Percentiles rank a stretch among this genome's conserved stretches.
phyloP scores from a whole-genome alignment of 1,140 invertebrate genomes.

The Drosophila rhopaloa region DNA sequence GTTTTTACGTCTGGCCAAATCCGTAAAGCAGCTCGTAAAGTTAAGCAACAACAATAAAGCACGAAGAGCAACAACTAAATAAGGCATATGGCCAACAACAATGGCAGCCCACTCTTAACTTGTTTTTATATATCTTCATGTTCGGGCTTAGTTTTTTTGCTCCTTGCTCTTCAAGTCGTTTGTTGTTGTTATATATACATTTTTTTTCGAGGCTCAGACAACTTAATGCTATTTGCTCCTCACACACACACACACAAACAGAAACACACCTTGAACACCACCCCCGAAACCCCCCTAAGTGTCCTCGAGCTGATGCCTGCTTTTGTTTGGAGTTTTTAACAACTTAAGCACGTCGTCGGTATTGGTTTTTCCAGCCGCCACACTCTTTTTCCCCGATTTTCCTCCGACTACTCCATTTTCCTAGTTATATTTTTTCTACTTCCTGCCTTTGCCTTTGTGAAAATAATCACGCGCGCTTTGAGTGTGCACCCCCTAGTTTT shows the following conservation, averaged over 20 bases:
- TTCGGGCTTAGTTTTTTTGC: conserved; percentile 45
- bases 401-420: conserved; percentile 10
- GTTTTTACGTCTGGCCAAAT: conserved; percentile 79
- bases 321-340: conserved; percentile 81
- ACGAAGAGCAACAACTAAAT: conserved; percentile 75
- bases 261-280: conserved; percentile 10
- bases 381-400: conserved; percentile 38
- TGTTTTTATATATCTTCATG: conserved; percentile 51
- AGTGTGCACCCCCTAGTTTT: conserved; percentile 36
- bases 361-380: conserved; percentile 75
- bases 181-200: conserved; percentile 26
- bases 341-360: conserved; percentile 81
- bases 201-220: conserved; percentile 71
- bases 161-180: conserved; percentile 26
- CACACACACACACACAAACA: conserved; percentile 42
- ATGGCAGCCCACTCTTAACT: conserved; percentile 15
- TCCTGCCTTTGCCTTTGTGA: conserved; percentile 79
- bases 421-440: conserved; percentile 57
- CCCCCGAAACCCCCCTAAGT: no score
- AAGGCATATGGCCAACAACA: conserved; percentile 67
- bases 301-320: conserved; percentile 21
- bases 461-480: conserved; percentile 81
- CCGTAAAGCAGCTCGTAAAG: conserved; percentile 77
- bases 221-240: conserved; percentile 79
- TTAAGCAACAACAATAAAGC: conserved; percentile 60